These are phyloP conservation scores for Eristalis intricaria DNA, from an alignment of 2,888 invertebrate genomes.

Conservation along the genomic window DNA sequence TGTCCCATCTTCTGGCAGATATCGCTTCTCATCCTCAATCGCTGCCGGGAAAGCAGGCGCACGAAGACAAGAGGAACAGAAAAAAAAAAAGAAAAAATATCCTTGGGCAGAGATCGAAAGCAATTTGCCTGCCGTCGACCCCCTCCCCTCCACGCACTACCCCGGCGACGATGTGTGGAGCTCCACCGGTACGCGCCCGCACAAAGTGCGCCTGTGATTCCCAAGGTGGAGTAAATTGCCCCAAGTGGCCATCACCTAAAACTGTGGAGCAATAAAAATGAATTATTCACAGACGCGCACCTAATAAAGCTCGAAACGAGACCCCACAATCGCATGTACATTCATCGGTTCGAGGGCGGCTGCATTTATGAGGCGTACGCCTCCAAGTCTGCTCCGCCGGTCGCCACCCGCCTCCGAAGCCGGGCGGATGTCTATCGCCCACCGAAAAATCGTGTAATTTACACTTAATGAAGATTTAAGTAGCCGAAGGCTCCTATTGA, in stretches of 20 bases:
- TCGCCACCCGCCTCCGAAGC: not conserved
- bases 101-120: slow-evolving; percentile 42
- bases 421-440: not conserved
- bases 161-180: not conserved
- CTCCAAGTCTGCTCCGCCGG: not conserved
- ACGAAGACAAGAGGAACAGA: not conserved
- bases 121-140: slow-evolving; percentile 38
- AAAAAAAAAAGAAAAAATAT: slow-evolving; percentile 7
- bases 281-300: slow-evolving; percentile 66
- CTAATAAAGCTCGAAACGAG: slow-evolving; percentile 56
- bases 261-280: slow-evolving; percentile 58
- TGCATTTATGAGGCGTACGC: not conserved
- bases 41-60: not conserved
- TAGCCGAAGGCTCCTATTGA: slow-evolving; percentile 59
- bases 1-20: not conserved
- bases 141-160: not conserved
- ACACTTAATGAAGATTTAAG: slow-evolving; percentile 71
- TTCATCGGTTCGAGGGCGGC: not conserved
- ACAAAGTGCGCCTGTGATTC: slow-evolving; percentile 27
- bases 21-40: not conserved
- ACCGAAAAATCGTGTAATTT: slow-evolving; percentile 57
- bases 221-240: slow-evolving; percentile 64
- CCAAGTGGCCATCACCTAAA: slow-evolving; percentile 66
- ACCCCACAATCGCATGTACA: slow-evolving; percentile 12
- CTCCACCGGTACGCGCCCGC: not conserved